These are phyloP conservation scores for Platichthys stellatus DNA, from an alignment of 2,113 vertebrate genomes.

Conservation along the genomic window DNA sequence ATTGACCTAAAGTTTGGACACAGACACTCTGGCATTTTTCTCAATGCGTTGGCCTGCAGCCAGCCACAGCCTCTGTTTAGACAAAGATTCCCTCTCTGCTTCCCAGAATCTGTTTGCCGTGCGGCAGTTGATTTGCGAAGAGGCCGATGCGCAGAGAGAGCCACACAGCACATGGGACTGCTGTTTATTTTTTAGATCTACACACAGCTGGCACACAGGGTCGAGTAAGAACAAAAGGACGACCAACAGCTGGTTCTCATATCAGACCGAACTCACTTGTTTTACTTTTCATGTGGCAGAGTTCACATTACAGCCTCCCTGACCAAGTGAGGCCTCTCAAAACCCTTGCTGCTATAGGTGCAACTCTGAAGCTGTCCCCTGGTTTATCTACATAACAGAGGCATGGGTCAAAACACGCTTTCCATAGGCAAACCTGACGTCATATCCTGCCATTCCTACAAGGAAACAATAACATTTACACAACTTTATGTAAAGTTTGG, in stretches of 20 bases:
- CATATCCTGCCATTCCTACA: slow-evolving; percentile 8
- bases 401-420: slow-evolving; percentile 10
- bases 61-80: slow-evolving; percentile 49
- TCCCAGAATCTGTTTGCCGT: slow-evolving; percentile 69
- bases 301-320: slow-evolving; percentile 51
- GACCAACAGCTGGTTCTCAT: slow-evolving; percentile 78
- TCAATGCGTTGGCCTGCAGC: slow-evolving; percentile 55
- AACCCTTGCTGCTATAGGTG: slow-evolving; percentile 32
- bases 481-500: background rate
- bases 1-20: slow-evolving; percentile 50
- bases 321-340: slow-evolving; percentile 43
- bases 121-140: slow-evolving; percentile 24
- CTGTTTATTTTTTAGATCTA: background rate
- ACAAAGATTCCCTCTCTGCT: slow-evolving; percentile 73
- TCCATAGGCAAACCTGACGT: slow-evolving; percentile 15
- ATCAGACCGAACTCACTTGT: slow-evolving; percentile 37
- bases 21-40: slow-evolving; percentile 53
- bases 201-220: slow-evolving; percentile 31
- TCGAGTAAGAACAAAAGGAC: slow-evolving; percentile 40
- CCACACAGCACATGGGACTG: slow-evolving; percentile 27
- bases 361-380: background rate
- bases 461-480: slow-evolving; percentile 28
- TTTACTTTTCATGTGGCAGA: slow-evolving; percentile 38
- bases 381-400: slow-evolving; percentile 30
- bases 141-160: slow-evolving; percentile 58